Base-by-base conservation (phyloP, 2,113 vertebrate genomes). In the Triplophysa rosa region DNA sequence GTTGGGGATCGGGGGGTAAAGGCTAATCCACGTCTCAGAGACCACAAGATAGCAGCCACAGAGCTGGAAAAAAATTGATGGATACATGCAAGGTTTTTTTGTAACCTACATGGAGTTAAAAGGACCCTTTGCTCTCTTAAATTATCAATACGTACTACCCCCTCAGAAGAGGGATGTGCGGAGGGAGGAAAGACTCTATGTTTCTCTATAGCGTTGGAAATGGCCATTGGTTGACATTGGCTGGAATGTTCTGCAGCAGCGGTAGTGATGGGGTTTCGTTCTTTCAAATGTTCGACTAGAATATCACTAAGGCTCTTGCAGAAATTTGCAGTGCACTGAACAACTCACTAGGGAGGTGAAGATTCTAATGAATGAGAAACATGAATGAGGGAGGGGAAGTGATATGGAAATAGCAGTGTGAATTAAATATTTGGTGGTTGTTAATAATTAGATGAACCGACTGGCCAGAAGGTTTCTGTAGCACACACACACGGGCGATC, bases 61-160 rank as follows among this genome's bases (percentile, higher is more conserved):
- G 8, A 23, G 40, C 23, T 49, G 59, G 26, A 49, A 64, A 21
- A 21, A 75, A 40, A 75, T 10, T 9, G 58, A 47, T 24, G 29
- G 59, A 75, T 63, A 64, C 21, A 40, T 75, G 40, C 23, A 59
- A 45, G 37, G 49, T n/a, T 58, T 61, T 73, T 68, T 67, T 40
- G 23, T 74, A 62, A 61, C 33, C 37, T 56, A 74, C 58, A 74
- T 47, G 26, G 21, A 75, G 14, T 75, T 75, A 40, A 75, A 64
- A 75, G 72, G 42, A 47, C 59, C 29, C 3, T 33, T 75, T 21
- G 9, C 40, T 75, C 21, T 63, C 40, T 75, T 75, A 63, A 75
- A 64, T 75, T 3, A 75, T 64, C 72, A 49, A 75, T 47, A 47
- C 14, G 58, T 8, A n/a, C 23, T 56, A 0, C 23, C 59, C 10